Conservation (phyloP, 2,797 vertebrate species). For the Trachurus trachurus region DNA sequence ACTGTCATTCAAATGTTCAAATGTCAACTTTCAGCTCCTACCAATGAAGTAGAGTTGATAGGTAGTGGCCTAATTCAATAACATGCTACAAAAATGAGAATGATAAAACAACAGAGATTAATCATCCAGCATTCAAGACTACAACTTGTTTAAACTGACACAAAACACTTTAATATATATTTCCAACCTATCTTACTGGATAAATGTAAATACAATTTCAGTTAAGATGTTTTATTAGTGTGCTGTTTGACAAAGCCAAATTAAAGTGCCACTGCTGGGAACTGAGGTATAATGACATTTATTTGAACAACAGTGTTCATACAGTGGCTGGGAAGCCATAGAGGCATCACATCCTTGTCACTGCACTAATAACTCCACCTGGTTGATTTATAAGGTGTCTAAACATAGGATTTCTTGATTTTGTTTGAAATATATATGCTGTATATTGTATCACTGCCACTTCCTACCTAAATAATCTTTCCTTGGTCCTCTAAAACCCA, state of each 20-base stretch:
- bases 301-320: background rate
- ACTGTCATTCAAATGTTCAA: slow-evolving; percentile 5
- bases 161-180: background rate
- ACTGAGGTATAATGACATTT: background rate
- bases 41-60: background rate
- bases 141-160: background rate
- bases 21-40: slow-evolving; percentile 3
- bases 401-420: background rate
- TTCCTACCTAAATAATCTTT: slow-evolving; percentile 25
- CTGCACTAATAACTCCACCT: background rate
- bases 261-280: background rate
- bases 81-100: background rate
- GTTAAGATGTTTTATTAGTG: background rate
- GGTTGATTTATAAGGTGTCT: slow-evolving; percentile 6
- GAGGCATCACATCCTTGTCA: background rate
- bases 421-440: background rate
- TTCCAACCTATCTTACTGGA: background rate
- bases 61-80: slow-evolving; percentile 16
- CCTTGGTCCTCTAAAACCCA: slow-evolving; percentile 5
- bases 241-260: background rate
- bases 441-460: slow-evolving; percentile 10
- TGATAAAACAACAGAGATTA: no score
- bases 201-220: background rate
- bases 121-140: no score
- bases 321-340: background rate